Evolutionary conservation across 2,113 vertebrate species (phyloP), one percentile per base, ranked within the genome.

Genomic region (Tamias sibiricus): DNA sequence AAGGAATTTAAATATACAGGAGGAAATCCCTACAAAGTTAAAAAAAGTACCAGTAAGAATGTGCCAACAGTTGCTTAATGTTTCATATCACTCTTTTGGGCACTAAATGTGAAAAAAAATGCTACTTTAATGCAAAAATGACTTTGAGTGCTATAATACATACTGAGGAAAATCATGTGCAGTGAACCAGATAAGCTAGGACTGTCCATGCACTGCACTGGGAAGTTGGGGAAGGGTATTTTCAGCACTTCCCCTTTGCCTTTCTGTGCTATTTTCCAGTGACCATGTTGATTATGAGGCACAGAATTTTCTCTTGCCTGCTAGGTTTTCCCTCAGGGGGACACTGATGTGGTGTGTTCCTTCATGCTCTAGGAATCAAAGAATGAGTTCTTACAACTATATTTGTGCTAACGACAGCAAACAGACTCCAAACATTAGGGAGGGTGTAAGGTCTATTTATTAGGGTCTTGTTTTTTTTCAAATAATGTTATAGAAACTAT

Each of bases 401-500:
- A 64, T 64, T 62, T 96, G 30, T 66, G 72, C 90, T 66, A 68
- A 66, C 69, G 24, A 54, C 30, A 28, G 35, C 19, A 22, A 80
- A 22, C 11, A 49, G 0, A 54, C 17, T 69, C 81, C 19, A 80
- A 88, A 84, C 35, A 69, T 75, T 88, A 94, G 79, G 16, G 40
- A 79, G 9, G 66, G 22, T 49, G 13, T 77, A 24, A n/a, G 57
- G 10, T 82, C 90, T 19, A 35, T 80, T 92, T 42, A 82, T 71
- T 81, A 42, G 72, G 49, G 30, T 52, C 17, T 88, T 85, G n/a
- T 20, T 88, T 85, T 88, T 72, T 75, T 87, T 96, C 59, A 42
- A 88, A 57, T 40, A 82, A 71, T n/a, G 30, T 85, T 30, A 42
- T 37, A 49, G 47, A 54, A 93, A 59, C 9, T 77, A 28, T 71